Percentiles rank a stretch among this genome's conserved stretches.
phyloP scores from a whole-genome alignment of 1,140 invertebrate species.

The Psilanteris sp. region DNA sequence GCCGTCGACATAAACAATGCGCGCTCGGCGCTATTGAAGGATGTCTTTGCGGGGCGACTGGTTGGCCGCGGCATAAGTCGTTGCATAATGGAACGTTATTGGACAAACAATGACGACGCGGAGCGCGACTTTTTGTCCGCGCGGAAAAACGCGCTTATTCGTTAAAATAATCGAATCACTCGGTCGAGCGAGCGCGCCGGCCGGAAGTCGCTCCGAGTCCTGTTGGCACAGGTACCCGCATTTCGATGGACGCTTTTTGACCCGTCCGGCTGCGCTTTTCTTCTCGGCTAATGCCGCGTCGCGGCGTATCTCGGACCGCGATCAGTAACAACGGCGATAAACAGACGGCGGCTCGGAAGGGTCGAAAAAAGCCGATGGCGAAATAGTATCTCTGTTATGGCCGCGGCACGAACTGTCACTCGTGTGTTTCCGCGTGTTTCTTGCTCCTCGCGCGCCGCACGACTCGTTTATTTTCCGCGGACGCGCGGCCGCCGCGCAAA shows the following conservation, averaged over 20 bases:
- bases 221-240: slow-evolving; percentile 21
- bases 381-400: slow-evolving; percentile 77
- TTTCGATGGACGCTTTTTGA: slow-evolving; percentile 10
- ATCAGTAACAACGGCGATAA: slow-evolving; percentile 71
- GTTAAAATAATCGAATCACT: slow-evolving; percentile 19
- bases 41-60: not conserved
- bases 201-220: slow-evolving; percentile 5
- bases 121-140: slow-evolving; percentile 1
- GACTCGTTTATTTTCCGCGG: slow-evolving; percentile 73
- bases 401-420: slow-evolving; percentile 76
- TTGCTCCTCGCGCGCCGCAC: slow-evolving; percentile 72
- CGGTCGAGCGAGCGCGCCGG: not conserved
- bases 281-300: slow-evolving; percentile 49
- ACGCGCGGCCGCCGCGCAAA: no score
- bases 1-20: not conserved
- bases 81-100: slow-evolving; percentile 19
- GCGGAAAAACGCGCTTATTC: slow-evolving; percentile 1
- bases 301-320: slow-evolving; percentile 69
- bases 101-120: slow-evolving; percentile 3
- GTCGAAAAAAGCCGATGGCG: slow-evolving; percentile 69
- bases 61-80: not conserved
- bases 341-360: slow-evolving; percentile 54
- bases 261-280: slow-evolving; percentile 30
- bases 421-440: slow-evolving; percentile 77
- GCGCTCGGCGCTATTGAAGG: not conserved